These are phyloP conservation scores for Delichon dasypus DNA, from an alignment of 2,797 vertebrate species.

Conservation along the genomic window DNA sequence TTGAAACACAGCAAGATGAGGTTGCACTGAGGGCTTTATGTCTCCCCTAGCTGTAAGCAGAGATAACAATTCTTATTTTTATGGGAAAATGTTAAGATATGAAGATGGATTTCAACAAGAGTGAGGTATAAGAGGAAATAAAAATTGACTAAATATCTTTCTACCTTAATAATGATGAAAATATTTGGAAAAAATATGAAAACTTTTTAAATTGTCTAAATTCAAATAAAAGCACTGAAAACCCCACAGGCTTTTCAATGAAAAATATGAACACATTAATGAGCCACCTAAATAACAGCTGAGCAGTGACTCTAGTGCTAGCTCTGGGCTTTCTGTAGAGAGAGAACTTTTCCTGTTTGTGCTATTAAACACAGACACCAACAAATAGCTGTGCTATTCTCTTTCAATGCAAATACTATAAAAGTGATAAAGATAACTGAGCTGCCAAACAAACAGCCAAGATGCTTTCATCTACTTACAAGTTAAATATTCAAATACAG, in stretches of 20 bases:
- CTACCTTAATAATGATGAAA: background rate
- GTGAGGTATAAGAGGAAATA: background rate
- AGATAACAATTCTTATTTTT: background rate
- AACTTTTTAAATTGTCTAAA: background rate
- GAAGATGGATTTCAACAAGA: background rate
- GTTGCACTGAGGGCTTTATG: background rate
- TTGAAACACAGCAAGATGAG: background rate
- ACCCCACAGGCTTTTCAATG: fast-evolving
- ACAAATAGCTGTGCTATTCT: background rate
- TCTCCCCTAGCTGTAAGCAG: background rate
- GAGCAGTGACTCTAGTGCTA: background rate
- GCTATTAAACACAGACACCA: background rate
- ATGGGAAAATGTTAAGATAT: background rate
- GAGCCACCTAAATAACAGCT: background rate
- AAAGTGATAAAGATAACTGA: background rate
- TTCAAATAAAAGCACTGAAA: background rate
- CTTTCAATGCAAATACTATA: background rate
- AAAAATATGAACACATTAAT: background rate
- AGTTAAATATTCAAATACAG: background rate
- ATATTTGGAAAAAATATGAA: background rate
- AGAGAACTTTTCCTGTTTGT: background rate
- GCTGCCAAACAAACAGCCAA: background rate
- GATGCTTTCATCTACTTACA: background rate
- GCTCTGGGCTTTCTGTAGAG: background rate
- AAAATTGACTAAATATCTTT: background rate